Base-by-base conservation (phyloP, 2,888 invertebrate species). In the Deilephila elpenor region DNA sequence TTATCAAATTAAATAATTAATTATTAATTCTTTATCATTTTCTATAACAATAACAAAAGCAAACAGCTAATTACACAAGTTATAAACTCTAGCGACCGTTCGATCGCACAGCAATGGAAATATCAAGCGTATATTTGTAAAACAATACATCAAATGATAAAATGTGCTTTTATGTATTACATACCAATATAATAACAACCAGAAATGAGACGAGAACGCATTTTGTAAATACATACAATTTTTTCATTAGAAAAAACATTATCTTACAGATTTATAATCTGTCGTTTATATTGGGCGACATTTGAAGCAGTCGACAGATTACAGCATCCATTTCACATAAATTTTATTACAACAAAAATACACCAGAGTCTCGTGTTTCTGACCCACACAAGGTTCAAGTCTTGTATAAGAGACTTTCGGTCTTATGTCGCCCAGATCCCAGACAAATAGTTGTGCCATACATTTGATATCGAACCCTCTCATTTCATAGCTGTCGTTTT, bases 11-110 rank as follows among this genome's bases (percentile, higher is more conserved):
- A 92, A 92, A 92, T 92, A 92, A 89, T 89, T 84, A 83, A 89
- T 89, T 84, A 83, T 84, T 85, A 84, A 84, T 85, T 85, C 84
- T 85, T 83, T 77, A 81, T 84, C 79, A 88, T 89, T 86, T 88
- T 84, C 76, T 85, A 90, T 90, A 93, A 93, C 93, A 93, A 92
- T 90, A 93, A 93, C 93, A 91, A 91, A 44, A 93, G 91, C 90
- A 83, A 89, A 88, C 83, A 86, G 86, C 85, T 84, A 86, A 82
- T 62, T 53, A 56, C 62, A 61, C 37, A 70, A 25, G 29, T 37
- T 70, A 70, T 59, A 56, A 62, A 72, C 56, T 64, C 59, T 17
- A n/a, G 67, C 67, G 73, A 59, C 25, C 56, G 5, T 14, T 20
- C 11, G n/a, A 20, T 53, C 72, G 62, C 62, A 25, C 32, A 53